Evolutionary conservation across 2,888 invertebrate genomes (phyloP).

Genomic region (Limenitis camilla): DNA sequence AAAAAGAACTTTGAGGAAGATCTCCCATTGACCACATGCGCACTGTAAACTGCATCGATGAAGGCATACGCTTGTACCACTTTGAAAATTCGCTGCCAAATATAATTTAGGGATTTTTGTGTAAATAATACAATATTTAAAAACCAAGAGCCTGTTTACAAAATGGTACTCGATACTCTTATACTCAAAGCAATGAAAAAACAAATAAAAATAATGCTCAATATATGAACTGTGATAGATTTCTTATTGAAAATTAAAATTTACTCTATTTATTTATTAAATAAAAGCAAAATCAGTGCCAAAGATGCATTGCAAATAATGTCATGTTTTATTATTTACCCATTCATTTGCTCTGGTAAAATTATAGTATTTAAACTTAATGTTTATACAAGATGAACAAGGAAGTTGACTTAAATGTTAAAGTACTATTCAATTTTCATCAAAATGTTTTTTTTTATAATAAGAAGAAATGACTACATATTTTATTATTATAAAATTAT

Average conservation of each 20-base stretch:
- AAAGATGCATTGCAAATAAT: constrained; percentile 65
- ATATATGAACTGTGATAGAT: constrained; percentile 71
- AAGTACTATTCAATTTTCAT: neutral
- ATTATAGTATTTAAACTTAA: too few relatives aligned
- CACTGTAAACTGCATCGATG: constrained; percentile 19
- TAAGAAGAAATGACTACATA: too few relatives aligned
- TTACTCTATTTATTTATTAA: constrained; percentile 50
- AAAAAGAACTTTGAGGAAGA: constrained; percentile 14
- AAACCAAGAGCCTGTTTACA: constrained; percentile 36
- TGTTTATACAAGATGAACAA: too few relatives aligned
- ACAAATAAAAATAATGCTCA: constrained; percentile 52
- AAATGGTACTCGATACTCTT: constrained; percentile 38
- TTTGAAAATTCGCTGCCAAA: constrained; percentile 37
- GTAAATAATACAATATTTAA: constrained; percentile 20
- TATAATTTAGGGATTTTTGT: constrained; percentile 16
- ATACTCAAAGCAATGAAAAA: constrained; percentile 54
- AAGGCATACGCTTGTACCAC: constrained; percentile 38
- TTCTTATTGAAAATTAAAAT: constrained; percentile 44
- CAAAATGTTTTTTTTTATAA: too few relatives aligned
- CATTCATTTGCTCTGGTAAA: too few relatives aligned
- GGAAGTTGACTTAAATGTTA: too few relatives aligned
- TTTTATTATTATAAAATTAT: neutral
- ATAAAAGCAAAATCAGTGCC: constrained; percentile 69
- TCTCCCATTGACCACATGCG: constrained; percentile 13
- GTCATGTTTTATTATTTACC: constrained; percentile 27